Evolutionary conservation across 1,140 invertebrate genomes (phyloP), one percentile per base, ranked within the genome.

Genomic region (Luehdorfia chinensis): DNA sequence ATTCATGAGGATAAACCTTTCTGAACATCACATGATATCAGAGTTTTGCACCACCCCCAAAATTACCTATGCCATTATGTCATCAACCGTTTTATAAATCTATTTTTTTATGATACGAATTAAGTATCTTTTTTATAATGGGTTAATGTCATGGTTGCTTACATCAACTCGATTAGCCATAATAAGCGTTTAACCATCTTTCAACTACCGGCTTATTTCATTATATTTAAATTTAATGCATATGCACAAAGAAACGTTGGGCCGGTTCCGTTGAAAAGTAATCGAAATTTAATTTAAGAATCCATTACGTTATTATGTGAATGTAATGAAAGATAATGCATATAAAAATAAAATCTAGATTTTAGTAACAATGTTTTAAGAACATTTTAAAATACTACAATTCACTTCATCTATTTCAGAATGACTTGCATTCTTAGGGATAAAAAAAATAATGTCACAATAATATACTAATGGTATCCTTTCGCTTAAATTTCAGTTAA

Each of bases 11-110:
- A 55, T 50, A 50, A 50, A 66, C 28, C 28, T 11, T 11, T 28
- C 6, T 54, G 56, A 59, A 67, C 66, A 59, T 60, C 65, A n/a
- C n/a, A n/a, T n/a, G n/a, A n/a, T n/a, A 65, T 69, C 55, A 50
- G 53, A 50, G 66, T 67, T 77, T 78, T 70, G 65, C 73, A 59
- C 57, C 58, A 66, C 66, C 56, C 59, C 52, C 71, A 48, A 78
- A 73, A 83, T 83, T 80, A 80, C 61, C 46, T 64, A 59, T 51
- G 75, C 65, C 73, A 86, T 83, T 86, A 86, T 85, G 73, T 84
- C 77, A 81, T 85, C 75, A 84, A 78, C 46, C 51, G 55, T 79
- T 80, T 77, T 72, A 81, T 81, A 65, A 68, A 72, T 66, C 70
- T 75, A 75, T 76, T 79, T 81, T 70, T 74, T 77, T 75, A 71